Conservation (phyloP, 1,140 invertebrate genomes). For the Rhizoglyphus robini region DNA sequence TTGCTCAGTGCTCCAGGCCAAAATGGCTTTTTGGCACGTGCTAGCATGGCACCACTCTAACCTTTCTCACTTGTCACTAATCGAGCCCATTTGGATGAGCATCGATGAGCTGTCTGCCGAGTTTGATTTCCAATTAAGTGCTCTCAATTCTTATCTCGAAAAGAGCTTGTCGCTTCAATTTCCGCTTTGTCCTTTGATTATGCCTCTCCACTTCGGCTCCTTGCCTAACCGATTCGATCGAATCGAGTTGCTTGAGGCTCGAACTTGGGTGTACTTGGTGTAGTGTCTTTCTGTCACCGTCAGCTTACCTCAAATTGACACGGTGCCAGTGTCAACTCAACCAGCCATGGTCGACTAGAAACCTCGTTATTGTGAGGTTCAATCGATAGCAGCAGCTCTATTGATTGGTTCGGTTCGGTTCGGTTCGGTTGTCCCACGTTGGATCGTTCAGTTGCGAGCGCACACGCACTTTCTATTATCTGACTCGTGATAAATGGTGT, state of each 20-base stretch:
- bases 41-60: too few species aligned
- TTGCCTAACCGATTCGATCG: neutral
- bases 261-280: neutral
- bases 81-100: too few species aligned
- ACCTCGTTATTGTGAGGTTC: neutral
- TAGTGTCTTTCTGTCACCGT: too few species aligned
- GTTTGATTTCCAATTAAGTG: constrained; percentile 12
- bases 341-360: neutral
- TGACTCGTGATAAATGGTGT: constrained; percentile 4
- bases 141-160: neutral
- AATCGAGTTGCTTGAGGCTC: neutral
- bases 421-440: neutral
- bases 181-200: neutral
- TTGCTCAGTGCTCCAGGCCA: too few species aligned
- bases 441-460: neutral
- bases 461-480: constrained; percentile 1
- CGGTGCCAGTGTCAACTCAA: neutral
- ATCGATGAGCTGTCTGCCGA: neutral
- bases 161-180: constrained; percentile 4
- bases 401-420: neutral
- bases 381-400: neutral
- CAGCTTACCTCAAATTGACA: neutral
- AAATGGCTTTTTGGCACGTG: too few species aligned
- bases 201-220: neutral
- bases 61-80: too few species aligned